Base-by-base conservation (phyloP, 1,140 invertebrate species). In the Magallana gigas region DNA sequence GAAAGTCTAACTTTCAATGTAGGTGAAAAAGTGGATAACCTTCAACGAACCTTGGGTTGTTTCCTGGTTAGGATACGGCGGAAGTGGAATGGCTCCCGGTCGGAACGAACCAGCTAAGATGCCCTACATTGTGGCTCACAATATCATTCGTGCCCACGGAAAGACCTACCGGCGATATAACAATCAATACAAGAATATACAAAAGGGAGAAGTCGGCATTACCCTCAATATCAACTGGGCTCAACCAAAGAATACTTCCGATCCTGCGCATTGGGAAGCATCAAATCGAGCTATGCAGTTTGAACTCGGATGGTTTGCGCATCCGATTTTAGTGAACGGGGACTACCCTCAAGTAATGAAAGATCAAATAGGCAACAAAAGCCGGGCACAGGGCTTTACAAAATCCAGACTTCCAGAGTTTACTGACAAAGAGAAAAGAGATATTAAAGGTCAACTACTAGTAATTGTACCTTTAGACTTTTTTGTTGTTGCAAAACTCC, bases 21-120 rank as follows among this genome's bases (percentile, higher is more conserved):
- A 94, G 90, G 94, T 95, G 0, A 94, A 95, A 83, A 85, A 89
- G 5, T 95, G 94, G 94, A 92, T 95, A 11, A 95, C 95, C 3
- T 90, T 95, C 64, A 95, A 95, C 88, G 95, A 95, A 85, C 94
- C 95, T 1, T 91, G 80, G 1, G 90, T 92, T 1, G 88, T 92
- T 2, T 87, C 91, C 12, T 80, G 89, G 16, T 80, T 89, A 8
- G 94, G 92, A 16, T 94, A 95, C 76, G 92, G 92, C 0, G 36
- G 71, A 57, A 92, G 90, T 7, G 84, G 16, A 0, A 85, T 85
- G 58, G 92, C 93, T 1, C 92, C 93, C 3, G 93, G 91, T 7
- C 85, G 83, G 11, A 81, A 80, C 14, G 85, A 57, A 68, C 88
- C 90, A 14, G 82, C 87, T 8, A 89, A 90, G 16, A 82, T 76